phyloP scores from a whole-genome alignment of 1,140 invertebrate species.

The Hypothenemus hampei region DNA sequence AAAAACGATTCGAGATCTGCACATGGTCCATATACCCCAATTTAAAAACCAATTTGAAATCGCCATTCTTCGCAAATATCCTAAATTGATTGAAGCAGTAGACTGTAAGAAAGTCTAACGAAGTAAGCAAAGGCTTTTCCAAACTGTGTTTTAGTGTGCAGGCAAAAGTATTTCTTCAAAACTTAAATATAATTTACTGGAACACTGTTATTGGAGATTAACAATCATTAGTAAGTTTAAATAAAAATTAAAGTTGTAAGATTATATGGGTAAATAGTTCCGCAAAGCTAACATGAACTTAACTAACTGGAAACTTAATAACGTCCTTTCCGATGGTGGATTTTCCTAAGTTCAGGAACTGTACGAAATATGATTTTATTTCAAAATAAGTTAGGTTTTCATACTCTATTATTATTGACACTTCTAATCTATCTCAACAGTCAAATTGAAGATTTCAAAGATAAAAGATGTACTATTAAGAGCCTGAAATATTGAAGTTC shows the following conservation, averaged over 20 bases:
- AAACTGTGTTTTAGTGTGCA: not conserved
- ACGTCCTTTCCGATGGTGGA: not conserved
- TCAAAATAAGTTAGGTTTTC: too few relatives aligned
- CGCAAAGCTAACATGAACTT: too few relatives aligned
- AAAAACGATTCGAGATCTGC: constrained; percentile 4
- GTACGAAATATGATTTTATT: too few relatives aligned
- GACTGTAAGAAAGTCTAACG: constrained; percentile 8
- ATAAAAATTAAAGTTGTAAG: too few relatives aligned
- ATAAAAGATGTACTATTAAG: not conserved
- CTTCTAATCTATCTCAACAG: not conserved
- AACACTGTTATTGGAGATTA: too few relatives aligned
- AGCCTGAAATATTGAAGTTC: too few relatives aligned
- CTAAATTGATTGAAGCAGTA: constrained; percentile 11
- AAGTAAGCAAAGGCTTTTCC: constrained; percentile 1
- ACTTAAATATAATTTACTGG: too few relatives aligned
- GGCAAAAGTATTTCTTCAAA: not conserved
- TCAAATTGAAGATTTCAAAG: not conserved
- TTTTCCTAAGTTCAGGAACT: not conserved
- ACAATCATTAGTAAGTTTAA: too few relatives aligned
- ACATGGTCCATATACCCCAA: constrained; percentile 10
- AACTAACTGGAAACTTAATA: too few relatives aligned
- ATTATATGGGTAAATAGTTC: too few relatives aligned
- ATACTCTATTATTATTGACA: too few relatives aligned
- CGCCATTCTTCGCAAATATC: constrained; percentile 11
- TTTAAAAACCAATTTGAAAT: constrained; percentile 19